Percentiles rank a stretch among this genome's conserved stretches.
These are phyloP conservation scores for Thomomys bottae DNA, from an alignment of 2,113 vertebrate genomes.

Conservation along the genomic window DNA sequence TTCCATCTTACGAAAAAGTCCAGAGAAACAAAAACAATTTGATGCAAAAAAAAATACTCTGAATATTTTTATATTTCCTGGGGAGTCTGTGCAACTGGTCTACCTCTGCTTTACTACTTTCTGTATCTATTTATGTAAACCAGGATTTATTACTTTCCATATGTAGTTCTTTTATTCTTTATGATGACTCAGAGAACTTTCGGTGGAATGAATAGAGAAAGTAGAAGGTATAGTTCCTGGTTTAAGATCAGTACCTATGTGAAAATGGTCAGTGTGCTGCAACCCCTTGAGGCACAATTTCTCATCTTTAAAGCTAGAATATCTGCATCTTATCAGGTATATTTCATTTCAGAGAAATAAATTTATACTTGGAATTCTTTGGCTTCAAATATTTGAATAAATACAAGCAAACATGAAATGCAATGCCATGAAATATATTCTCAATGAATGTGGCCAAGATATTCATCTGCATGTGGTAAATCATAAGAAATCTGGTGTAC, in stretches of 20 bases:
- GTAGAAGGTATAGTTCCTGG: background rate
- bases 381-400: background rate
- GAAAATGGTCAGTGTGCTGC: background rate
- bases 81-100: background rate
- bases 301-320: background rate
- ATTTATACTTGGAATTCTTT: background rate
- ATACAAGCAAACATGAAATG: background rate
- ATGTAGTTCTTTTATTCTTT: background rate
- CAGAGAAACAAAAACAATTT: background rate
- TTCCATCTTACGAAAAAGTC: background rate
- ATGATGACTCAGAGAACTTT: background rate
- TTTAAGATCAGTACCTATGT: background rate
- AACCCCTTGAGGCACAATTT: background rate
- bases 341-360: conserved; percentile 19
- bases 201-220: background rate
- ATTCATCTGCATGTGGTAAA: background rate
- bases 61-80: background rate
- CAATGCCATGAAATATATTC: background rate
- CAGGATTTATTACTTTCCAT: background rate
- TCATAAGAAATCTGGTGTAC: background rate
- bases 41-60: background rate
- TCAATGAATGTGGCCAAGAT: background rate
- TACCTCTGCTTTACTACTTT: background rate
- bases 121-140: background rate
- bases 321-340: background rate